Evolutionary conservation across 2,888 invertebrate genomes (phyloP), one percentile per base, ranked within the genome.

Genomic region (Dyspetes luteomarginatus): DNA sequence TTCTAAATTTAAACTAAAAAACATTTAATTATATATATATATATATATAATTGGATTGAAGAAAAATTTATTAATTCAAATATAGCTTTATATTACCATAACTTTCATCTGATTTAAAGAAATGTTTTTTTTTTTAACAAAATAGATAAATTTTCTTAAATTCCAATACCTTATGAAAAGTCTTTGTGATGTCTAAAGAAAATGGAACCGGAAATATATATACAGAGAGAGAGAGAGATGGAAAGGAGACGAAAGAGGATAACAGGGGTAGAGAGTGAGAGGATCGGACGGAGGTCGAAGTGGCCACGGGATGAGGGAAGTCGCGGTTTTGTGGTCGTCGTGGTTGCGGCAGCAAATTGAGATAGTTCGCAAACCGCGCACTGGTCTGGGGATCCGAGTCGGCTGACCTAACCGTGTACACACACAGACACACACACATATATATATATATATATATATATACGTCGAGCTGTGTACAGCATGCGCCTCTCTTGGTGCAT

Each of bases 351-450:
- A 85, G 88, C 89, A 90, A 90, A 90, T 90, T 90, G 89, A 90
- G 91, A 91, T 91, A 91, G 91, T 91, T 91, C 91, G 91, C 87
- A 88, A 91, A 91, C 91, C 85, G 81, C 85, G 72, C 80, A 62
- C 77, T 74, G 79, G 83, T 69, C 83, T 77, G 82, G 72, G n/a
- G 80, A 74, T 75, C 80, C 86, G 84, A 86, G 85, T 84, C 87
- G 87, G 88, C 89, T 90, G 88, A 89, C 89, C 89, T 85, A 86
- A 87, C 87, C 85, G 45, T 67, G 55, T 60, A n/a, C n/a, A n/a
- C n/a, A n/a, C n/a, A n/a, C n/a, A n/a, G n/a, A n/a, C n/a, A n/a
- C n/a, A n/a, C n/a, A n/a, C n/a, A 48, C 58, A 69, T 58, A 58
- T 58, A n/a, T 45, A 68, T 62, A 48, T 71, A 69, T 58, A 58